phyloP scores from a whole-genome alignment of 2,888 invertebrate genomes.

The Acronicta aceris region DNA sequence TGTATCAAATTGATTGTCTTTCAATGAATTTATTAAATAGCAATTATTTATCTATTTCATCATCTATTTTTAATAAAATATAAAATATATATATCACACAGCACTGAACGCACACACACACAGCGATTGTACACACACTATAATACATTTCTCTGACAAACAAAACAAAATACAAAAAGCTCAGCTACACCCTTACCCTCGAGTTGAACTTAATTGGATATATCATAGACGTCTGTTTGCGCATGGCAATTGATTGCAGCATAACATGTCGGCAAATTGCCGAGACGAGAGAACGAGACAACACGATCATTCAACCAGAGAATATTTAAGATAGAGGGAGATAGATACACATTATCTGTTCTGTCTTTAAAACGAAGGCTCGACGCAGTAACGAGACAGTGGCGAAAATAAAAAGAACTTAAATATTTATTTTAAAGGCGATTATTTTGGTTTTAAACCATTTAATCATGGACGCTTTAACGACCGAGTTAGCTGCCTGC shows the following conservation, averaged over 20 bases:
- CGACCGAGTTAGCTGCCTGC: conserved; percentile 67
- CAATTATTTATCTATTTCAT: not conserved
- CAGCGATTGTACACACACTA: conserved; percentile 15
- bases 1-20: too few relatives aligned
- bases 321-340: conserved; percentile 59
- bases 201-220: conserved; percentile 86
- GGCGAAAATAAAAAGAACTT: conserved; percentile 67
- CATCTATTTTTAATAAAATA: too few relatives aligned
- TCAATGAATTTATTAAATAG: not conserved
- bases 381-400: conserved; percentile 69
- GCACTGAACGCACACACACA: not conserved
- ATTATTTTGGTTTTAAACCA: conserved; percentile 82
- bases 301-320: conserved; percentile 26
- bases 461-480: conserved; percentile 74
- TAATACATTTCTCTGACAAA: conserved; percentile 9
- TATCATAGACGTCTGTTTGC: conserved; percentile 90
- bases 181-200: conserved; percentile 67
- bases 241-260: conserved; percentile 89
- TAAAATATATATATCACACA: not conserved
- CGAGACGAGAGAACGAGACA: conserved; percentile 71
- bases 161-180: conserved; percentile 48
- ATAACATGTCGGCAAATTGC: conserved; percentile 88
- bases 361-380: conserved; percentile 63
- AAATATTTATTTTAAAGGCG: conserved; percentile 79
- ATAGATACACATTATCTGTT: conserved; percentile 25